phyloP scores from a whole-genome alignment of 2,888 invertebrate species.

The Operophtera brumata region DNA sequence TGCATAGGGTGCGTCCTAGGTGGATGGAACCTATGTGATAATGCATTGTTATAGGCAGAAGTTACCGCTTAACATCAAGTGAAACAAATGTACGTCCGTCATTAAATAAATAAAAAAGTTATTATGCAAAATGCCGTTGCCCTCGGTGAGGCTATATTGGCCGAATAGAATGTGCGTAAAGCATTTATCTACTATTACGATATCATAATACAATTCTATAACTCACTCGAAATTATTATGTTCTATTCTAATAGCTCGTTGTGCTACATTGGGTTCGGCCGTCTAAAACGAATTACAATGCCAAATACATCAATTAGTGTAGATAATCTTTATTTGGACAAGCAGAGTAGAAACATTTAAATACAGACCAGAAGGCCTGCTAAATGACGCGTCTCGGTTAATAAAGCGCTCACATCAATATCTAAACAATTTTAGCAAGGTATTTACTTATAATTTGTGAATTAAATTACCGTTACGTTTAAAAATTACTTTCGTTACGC shows the following conservation, averaged over 20 bases:
- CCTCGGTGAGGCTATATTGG: neutral
- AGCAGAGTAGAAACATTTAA: neutral
- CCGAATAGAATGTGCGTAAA: constrained; percentile 12
- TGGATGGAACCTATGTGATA: too few species aligned
- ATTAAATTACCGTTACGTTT: constrained; percentile 4
- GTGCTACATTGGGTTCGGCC: constrained; percentile 21
- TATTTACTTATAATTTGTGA: neutral
- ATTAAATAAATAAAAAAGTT: too few species aligned
- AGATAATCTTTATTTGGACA: constrained; percentile 25
- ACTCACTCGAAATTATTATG: constrained; percentile 15
- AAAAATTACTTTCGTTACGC: constrained; percentile 1
- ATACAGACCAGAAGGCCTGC: too few species aligned
- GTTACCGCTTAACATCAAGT: too few species aligned
- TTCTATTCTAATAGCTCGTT: constrained; percentile 19
- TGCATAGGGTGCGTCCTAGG: too few species aligned
- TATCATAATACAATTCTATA: constrained; percentile 7
- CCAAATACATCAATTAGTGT: constrained; percentile 29
- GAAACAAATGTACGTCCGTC: too few species aligned
- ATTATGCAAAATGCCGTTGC: too few species aligned
- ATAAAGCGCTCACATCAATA: too few species aligned
- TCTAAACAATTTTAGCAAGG: too few species aligned
- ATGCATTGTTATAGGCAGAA: too few species aligned
- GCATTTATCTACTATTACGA: constrained; percentile 2
- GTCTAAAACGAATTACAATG: constrained; percentile 21
- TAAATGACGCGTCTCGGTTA: too few species aligned